Percentiles rank a stretch among this genome's conserved stretches.
Evolutionary conservation across 2,888 invertebrate genomes (phyloP).

Genomic region (Sphinx pinastri): DNA sequence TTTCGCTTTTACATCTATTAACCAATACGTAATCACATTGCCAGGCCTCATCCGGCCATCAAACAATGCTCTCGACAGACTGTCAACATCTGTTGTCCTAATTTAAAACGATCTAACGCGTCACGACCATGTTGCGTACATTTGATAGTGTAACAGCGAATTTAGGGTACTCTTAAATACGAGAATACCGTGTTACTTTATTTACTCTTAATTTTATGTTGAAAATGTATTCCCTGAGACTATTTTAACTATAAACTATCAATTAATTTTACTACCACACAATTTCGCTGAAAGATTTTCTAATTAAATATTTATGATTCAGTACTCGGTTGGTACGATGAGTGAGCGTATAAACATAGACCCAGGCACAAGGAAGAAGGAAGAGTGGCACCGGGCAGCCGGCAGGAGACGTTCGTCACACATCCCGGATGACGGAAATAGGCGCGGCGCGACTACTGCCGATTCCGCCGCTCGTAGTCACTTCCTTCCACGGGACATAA

Average conservation of each 20-base stretch:
- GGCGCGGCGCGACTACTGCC: slow-evolving; percentile 42
- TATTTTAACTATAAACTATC: neutral
- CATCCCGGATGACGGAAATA: slow-evolving; percentile 65
- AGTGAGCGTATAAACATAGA: slow-evolving; percentile 35
- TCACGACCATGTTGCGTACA: slow-evolving; percentile 42
- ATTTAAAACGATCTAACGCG: slow-evolving; percentile 66
- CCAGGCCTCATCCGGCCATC: slow-evolving; percentile 71
- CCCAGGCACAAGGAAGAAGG: slow-evolving; percentile 49
- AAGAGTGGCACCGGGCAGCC: slow-evolving; percentile 41
- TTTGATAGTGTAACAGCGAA: slow-evolving; percentile 21
- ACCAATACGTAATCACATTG: slow-evolving; percentile 69
- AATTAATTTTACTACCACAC: too few relatives aligned
- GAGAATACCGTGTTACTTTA: neutral
- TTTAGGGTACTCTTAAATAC: neutral
- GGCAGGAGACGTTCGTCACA: slow-evolving; percentile 47
- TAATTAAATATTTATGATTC: neutral
- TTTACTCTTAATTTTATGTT: too few relatives aligned
- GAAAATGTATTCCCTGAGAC: neutral
- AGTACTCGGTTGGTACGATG: neutral
- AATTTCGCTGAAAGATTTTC: neutral
- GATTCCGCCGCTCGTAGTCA: slow-evolving; percentile 36
- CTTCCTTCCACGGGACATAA: slow-evolving; percentile 37
- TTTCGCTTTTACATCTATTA: slow-evolving; percentile 50
- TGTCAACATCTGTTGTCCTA: slow-evolving; percentile 78
- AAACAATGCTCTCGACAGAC: slow-evolving; percentile 63